These are phyloP conservation scores for Neoarius graeffei DNA, from an alignment of 2,113 vertebrate genomes.

Conservation along the genomic window DNA sequence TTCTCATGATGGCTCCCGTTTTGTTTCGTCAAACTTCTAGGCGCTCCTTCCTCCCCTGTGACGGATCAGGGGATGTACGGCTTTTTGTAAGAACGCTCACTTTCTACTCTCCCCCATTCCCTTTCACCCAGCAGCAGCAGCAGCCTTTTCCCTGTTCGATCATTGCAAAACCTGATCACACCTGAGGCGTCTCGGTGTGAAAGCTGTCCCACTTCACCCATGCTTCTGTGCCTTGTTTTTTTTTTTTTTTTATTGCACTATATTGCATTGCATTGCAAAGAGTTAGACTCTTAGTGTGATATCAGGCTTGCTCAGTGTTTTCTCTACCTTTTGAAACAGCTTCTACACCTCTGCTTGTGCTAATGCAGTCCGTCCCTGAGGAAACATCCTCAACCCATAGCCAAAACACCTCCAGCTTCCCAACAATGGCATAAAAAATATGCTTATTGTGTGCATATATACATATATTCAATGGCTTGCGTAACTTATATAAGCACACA, in stretches of 20 bases:
- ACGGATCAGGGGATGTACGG: conserved; percentile 68
- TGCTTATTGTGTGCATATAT: not conserved
- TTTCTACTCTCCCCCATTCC: conserved; percentile 15
- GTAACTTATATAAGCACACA: not conserved
- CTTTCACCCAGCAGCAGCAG: not conserved
- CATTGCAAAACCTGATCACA: not conserved
- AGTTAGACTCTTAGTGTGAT: not conserved
- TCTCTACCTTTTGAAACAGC: conserved; percentile 16
- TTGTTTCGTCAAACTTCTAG: conserved; percentile 64
- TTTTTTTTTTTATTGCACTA: not conserved
- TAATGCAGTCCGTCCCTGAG: not conserved
- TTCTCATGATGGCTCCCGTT: conserved; percentile 35
- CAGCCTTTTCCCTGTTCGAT: not conserved
- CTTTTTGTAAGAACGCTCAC: conserved; percentile 71
- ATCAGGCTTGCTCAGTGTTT: conserved; percentile 31
- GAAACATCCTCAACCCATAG: conserved; percentile 36
- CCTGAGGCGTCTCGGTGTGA: not conserved
- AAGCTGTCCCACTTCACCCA: not conserved
- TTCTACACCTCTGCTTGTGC: conserved; percentile 26
- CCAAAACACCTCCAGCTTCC: conserved; percentile 14
- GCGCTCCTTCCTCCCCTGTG: conserved; percentile 58
- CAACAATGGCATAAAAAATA: not conserved
- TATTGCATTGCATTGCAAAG: not conserved
- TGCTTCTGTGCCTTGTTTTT: not conserved
- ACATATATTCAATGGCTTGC: conserved; percentile 3